Base-by-base conservation (phyloP, 2,797 vertebrate species). In the Crypturellus tataupa region DNA sequence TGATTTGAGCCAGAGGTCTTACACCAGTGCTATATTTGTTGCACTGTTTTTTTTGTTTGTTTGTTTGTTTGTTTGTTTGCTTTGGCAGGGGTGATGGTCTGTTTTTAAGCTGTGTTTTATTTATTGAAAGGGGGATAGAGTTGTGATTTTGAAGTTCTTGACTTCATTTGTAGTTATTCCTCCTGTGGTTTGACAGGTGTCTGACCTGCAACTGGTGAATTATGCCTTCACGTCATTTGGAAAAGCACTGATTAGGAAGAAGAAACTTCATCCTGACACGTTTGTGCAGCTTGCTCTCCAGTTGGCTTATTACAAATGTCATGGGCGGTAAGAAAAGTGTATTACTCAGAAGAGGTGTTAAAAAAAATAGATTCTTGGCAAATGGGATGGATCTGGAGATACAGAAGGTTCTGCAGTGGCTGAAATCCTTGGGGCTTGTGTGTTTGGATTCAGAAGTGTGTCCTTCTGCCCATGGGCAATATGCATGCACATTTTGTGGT, bases 211-310 rank as follows among this genome's bases (percentile, higher is more conserved):
- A 95, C 2, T 99, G 31, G 97, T 98, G 63, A 98, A 87, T 68
- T 98, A 98, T 1, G 97, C 98, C 71, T 99, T 99, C 93, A 99
- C 98, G 7, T 95, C 98, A 7, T 99, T 99, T 40, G 99, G 99
- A 90, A 99, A 99, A 98, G 78, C 94, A 3, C 95, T 98, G 55
- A 98, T 99, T 63, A 99, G 98, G 96, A 98, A 98, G 96, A 98
- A 90, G 85, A 98, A 97, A 35, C 97, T 99, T 87, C 99, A 99
- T 92, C 99, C 99, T 0, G 99, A 99, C 95, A 98, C 98, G 0
- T 99, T 99, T 96, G 95, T 99, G 80, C 99, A 99, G 94, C 98
- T 99, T 82, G 99, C 99, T 6, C 98, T 99, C 94, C 99, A 99
- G 97, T 94, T 99, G 64, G 98, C 99, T 35, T 99, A 98, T 97